phyloP scores from a whole-genome alignment of 2,113 vertebrate species.

The Noctilio leporinus region DNA sequence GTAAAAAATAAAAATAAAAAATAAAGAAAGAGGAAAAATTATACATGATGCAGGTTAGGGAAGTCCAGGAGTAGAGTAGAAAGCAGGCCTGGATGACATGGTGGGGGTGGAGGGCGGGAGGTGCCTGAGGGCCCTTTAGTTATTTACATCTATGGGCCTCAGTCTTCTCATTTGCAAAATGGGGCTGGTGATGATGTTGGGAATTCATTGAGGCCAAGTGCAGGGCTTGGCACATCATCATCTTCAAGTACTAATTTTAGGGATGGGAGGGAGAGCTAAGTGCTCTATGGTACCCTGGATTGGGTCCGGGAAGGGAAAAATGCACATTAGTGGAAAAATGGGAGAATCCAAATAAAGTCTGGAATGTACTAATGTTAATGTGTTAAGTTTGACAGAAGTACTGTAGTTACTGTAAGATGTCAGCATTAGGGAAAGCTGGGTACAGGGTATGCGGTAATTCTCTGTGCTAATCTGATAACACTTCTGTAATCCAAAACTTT shows the following conservation, averaged over 20 bases:
- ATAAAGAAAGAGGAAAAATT: background rate
- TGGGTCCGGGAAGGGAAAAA: background rate
- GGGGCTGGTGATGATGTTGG: no score
- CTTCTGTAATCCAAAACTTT: background rate
- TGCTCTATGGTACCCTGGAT: accelerated
- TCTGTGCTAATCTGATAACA: background rate
- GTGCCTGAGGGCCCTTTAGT: background rate
- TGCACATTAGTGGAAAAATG: background rate
- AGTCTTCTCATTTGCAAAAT: background rate
- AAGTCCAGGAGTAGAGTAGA: no score
- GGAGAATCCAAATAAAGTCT: background rate
- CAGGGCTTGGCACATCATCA: accelerated
- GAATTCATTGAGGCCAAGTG: background rate
- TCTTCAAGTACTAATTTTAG: background rate
- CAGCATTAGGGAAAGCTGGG: background rate
- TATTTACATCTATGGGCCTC: background rate
- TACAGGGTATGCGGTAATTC: accelerated
- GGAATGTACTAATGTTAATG: accelerated
- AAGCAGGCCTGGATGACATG: accelerated
- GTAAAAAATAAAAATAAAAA: no score
- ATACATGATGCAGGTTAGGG: background rate
- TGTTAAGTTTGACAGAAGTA: background rate
- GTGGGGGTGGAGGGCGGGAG: accelerated
- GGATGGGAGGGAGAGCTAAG: no score
- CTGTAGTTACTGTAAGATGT: accelerated